Conservation (phyloP, 2,888 invertebrate species). For the Caenorhabditis angaria region DNA sequence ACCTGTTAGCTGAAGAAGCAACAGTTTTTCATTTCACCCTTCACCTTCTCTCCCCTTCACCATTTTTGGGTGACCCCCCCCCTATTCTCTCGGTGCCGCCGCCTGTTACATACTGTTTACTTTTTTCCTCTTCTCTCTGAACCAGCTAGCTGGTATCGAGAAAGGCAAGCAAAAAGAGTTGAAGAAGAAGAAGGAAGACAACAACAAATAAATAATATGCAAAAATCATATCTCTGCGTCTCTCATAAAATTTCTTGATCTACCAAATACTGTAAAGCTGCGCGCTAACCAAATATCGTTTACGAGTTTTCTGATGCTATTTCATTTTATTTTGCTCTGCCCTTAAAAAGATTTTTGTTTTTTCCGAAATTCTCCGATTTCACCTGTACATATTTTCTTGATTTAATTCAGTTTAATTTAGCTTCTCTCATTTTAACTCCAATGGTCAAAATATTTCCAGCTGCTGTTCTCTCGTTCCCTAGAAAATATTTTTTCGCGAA, state of each 20-base stretch:
- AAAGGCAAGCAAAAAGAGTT: background rate
- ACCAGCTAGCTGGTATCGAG: constrained; percentile 42
- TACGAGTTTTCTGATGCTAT: constrained; percentile 42
- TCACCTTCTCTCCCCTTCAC: constrained; percentile 39
- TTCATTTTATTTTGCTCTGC: background rate
- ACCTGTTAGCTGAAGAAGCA: background rate
- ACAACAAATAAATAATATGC: constrained; percentile 2
- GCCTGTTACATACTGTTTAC: constrained; percentile 59
- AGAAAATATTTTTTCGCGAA: no score
- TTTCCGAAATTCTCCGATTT: no score
- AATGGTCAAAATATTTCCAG: no score
- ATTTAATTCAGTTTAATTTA: no score
- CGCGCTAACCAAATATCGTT: constrained; percentile 46
- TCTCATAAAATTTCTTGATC: background rate
- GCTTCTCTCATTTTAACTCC: no score
- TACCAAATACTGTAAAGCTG: background rate
- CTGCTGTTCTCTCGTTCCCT: no score
- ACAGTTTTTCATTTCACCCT: constrained; percentile 18
- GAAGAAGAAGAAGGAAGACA: background rate
- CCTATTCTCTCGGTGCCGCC: constrained; percentile 15
- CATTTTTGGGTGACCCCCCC: background rate
- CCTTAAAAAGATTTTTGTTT: background rate
- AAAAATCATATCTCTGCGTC: constrained; percentile 7
- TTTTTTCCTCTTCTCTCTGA: constrained; percentile 45
- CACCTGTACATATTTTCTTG: no score